Evolutionary conservation across 1,140 invertebrate species (phyloP).

Genomic region (Rhagoletis pomonella): DNA sequence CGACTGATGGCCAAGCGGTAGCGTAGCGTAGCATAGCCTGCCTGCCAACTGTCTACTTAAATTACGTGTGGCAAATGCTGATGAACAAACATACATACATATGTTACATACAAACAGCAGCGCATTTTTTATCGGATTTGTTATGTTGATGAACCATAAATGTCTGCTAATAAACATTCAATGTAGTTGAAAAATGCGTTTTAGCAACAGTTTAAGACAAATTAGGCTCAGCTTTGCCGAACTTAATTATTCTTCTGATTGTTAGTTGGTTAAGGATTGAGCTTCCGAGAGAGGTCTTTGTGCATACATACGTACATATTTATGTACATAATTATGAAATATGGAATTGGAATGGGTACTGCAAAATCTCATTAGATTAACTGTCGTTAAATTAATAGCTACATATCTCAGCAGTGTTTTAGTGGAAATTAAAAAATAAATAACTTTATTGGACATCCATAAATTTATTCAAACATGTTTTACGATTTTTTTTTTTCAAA

Average conservation of each 20-base stretch:
- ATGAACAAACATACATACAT: background rate
- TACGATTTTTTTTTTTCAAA: no score
- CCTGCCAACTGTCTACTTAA: background rate
- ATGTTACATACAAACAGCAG: background rate
- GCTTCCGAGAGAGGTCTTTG: no score
- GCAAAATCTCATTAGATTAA: background rate
- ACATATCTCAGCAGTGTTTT: no score
- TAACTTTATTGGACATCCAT: no score
- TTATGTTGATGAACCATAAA: slow-evolving; percentile 15
- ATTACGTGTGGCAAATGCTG: background rate
- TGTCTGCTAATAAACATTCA: background rate
- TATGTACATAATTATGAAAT: no score
- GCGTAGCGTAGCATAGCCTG: background rate
- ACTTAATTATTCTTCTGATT: background rate
- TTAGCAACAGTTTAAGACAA: slow-evolving; percentile 13
- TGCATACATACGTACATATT: no score
- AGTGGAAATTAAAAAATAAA: no score
- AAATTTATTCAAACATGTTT: no score
- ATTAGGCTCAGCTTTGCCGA: background rate
- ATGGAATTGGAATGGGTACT: no score
- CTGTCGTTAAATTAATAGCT: no score
- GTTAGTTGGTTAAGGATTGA: background rate
- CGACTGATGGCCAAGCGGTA: background rate
- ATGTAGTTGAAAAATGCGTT: background rate
- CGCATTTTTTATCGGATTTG: background rate